Percentiles rank a stretch among this genome's conserved stretches.
phyloP scores from a whole-genome alignment of 2,113 vertebrate species.

The Gorilla gorilla region DNA sequence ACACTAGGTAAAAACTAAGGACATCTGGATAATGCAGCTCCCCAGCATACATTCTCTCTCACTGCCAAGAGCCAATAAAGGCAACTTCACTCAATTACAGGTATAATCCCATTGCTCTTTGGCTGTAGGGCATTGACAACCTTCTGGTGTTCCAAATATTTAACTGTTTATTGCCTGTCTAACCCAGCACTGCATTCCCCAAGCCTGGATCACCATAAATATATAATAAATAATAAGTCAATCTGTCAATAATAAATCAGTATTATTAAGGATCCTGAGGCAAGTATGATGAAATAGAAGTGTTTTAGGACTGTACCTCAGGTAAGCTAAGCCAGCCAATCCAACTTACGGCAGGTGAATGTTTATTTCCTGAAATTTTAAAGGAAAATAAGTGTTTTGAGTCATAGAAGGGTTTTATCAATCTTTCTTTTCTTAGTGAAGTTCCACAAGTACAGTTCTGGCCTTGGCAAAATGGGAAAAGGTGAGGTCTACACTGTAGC shows the following conservation, averaged over 20 bases:
- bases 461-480: not conserved
- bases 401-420: not conserved
- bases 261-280: not conserved
- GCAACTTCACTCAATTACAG: not conserved
- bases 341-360: not conserved
- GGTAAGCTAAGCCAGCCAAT: not conserved
- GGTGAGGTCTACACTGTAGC: not conserved
- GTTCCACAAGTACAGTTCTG: not conserved
- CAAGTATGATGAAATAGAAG: not conserved
- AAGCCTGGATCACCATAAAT: not conserved
- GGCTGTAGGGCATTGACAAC: not conserved
- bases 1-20: too few species aligned
- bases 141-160: not conserved
- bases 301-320: not conserved
- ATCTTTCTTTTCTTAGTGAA: not conserved
- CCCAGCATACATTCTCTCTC: not conserved
- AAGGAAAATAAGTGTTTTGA: not conserved
- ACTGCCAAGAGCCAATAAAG: not conserved
- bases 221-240: not conserved
- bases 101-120: not conserved
- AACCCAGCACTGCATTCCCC: not conserved
- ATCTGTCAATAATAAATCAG: not conserved
- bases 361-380: not conserved
- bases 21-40: not conserved
- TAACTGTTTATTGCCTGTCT: not conserved